Percentiles rank a stretch among this genome's conserved stretches.
phyloP scores from a whole-genome alignment of 2,888 invertebrate genomes.

The Aplocera efformata region DNA sequence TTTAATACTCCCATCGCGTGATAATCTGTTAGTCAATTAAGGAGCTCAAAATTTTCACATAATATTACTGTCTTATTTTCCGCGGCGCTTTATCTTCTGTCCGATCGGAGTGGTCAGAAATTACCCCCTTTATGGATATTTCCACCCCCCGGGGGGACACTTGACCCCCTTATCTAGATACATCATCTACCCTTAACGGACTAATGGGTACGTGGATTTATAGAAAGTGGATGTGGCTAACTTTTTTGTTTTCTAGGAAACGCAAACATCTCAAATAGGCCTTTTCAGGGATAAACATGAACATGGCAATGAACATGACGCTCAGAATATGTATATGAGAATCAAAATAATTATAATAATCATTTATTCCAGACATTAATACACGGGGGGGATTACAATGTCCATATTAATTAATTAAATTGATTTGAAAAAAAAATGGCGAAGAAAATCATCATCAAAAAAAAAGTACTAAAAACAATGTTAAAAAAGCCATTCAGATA shows the following conservation, averaged over 20 bases:
- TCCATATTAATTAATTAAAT: too few species aligned
- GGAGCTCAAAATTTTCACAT: conserved; percentile 66
- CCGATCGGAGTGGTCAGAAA: conserved; percentile 75
- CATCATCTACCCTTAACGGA: conserved; percentile 77
- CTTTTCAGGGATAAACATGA: too few species aligned
- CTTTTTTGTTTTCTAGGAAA: background rate
- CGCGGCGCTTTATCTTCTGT: conserved; percentile 64
- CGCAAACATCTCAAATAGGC: background rate
- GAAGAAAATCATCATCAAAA: too few species aligned
- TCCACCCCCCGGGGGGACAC: conserved; percentile 74
- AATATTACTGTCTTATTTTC: conserved; percentile 77
- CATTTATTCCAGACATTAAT: too few species aligned
- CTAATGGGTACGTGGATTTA: conserved; percentile 62
- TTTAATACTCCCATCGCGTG: conserved; percentile 55
- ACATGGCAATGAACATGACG: too few species aligned
- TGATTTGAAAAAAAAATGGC: too few species aligned
- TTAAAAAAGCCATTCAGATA: too few species aligned
- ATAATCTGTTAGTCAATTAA: conserved; percentile 74
- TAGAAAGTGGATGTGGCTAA: conserved; percentile 41
- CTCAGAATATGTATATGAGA: too few species aligned
- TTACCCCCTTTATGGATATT: conserved; percentile 77
- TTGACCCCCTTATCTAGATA: conserved; percentile 76
- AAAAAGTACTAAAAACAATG: too few species aligned
- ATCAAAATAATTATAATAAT: too few species aligned
- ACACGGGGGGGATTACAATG: too few species aligned